Percentiles rank a stretch among this genome's conserved stretches.
phyloP scores from a whole-genome alignment of 2,888 invertebrate genomes.

The Callyntrura sp. region DNA sequence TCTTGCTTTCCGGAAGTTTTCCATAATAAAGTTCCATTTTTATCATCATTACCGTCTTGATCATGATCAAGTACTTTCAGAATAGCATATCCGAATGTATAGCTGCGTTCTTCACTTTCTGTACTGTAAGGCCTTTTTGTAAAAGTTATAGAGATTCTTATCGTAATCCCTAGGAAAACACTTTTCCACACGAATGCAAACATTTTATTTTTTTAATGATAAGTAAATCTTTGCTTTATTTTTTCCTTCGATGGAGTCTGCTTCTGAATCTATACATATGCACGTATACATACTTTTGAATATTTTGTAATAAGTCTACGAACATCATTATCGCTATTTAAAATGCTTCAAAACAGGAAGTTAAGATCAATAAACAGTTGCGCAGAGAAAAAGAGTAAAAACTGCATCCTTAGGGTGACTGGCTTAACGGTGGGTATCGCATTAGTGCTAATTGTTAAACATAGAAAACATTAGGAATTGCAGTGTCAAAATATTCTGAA shows the following conservation, averaged over 20 bases:
- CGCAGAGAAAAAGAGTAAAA: no score
- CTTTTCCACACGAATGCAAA: constrained; percentile 65
- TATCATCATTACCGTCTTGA: constrained; percentile 14
- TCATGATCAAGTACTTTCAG: not conserved
- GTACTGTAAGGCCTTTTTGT: no score
- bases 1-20: not conserved
- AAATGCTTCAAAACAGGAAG: no score
- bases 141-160: constrained; percentile 36
- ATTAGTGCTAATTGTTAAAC: no score
- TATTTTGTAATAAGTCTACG: no score
- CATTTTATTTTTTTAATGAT: constrained; percentile 72
- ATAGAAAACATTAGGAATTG: no score
- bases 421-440: no score
- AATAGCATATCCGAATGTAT: not conserved
- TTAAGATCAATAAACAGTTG: no score
- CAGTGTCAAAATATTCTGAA: no score
- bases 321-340: no score
- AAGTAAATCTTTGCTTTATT: constrained; percentile 63
- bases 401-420: no score
- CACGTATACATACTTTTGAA: constrained; percentile 3
- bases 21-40: constrained; percentile 7
- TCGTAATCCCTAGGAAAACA: constrained; percentile 71
- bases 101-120: no score
- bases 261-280: not conserved
- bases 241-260: not conserved